Evolutionary conservation across 1,140 invertebrate genomes (phyloP), one percentile per base, ranked within the genome.

Genomic region (Saxidomus purpurata): DNA sequence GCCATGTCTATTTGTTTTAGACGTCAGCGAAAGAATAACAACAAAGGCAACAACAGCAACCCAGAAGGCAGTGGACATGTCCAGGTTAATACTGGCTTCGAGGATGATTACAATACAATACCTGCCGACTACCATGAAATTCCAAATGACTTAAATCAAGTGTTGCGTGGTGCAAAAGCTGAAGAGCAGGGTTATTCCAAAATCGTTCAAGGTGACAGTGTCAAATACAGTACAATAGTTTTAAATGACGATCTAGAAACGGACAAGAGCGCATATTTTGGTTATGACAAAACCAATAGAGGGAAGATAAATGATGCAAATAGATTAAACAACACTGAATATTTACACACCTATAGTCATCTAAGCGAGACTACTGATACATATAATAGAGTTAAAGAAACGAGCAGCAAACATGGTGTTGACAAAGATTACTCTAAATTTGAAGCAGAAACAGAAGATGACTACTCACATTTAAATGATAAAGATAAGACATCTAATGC

Each of bases 291-390:
- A 63, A 15, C 59, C 43, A 25, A 63, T 28, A 19, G 9, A 9
- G 28, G 28, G 59, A 63, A 3, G 25, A 25, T 6, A 63, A 9
- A 25, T 63, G 59, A 63, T 22, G 11, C 52, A 15, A 22, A 22
- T 22, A 19, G n/a, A 55, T 11, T 55, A n/a, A 63, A 2, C 1
- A 25, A 63, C 25, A 19, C 9, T 11, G 59, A 63, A 63, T 9
- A n/a, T 63, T 63, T 63, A 28, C 59, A 63, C 25, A 63, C n/a
- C 28, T 63, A 63, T 28, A n/a, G 59, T 63, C 59, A 63, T 15
- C 11, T 63, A 8, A 28, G 22, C 15, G 59, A 63, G 1, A 25
- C n/a, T 8, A 28, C 59, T 9, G 59, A 28, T 9, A 25, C 25
- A 9, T 63, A 63, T 15, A 63, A 63, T n/a, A 63, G 15, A 63